These are phyloP conservation scores for Nesidiocoris tenuis DNA, from an alignment of 2,888 invertebrate genomes.

Conservation along the genomic window DNA sequence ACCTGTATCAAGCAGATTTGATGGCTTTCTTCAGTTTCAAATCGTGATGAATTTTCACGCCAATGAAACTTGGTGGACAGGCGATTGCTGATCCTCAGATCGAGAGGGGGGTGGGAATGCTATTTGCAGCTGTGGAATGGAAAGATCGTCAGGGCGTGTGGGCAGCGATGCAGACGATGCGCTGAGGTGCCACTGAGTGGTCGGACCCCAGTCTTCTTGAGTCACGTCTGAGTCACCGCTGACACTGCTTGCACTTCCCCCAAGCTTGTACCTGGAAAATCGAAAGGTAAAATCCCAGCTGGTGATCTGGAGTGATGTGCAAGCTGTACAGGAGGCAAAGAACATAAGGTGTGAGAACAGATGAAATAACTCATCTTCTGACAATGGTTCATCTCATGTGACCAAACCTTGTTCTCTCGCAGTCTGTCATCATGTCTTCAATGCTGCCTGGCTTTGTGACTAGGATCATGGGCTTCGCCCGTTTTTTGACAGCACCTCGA, in stretches of 20 bases:
- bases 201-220: constrained; percentile 45
- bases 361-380: no score
- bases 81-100: neutral
- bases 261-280: constrained; percentile 26
- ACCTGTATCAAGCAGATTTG: no score
- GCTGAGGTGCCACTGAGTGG: constrained; percentile 27
- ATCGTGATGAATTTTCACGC: neutral
- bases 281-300: no score
- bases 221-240: constrained; percentile 46
- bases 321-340: no score
- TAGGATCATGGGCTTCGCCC: constrained; percentile 40
- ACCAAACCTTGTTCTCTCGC: constrained; percentile 25
- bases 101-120: neutral
- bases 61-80: neutral
- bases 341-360: no score
- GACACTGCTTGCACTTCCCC: constrained; percentile 42
- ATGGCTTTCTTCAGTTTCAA: no score
- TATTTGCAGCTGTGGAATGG: neutral
- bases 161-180: constrained; percentile 46
- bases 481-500: neutral
- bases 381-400: no score
- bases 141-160: constrained; percentile 20
- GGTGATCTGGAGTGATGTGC: no score
- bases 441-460: constrained; percentile 44
- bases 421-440: constrained; percentile 12